Percentiles rank a stretch among this genome's conserved stretches.
phyloP scores from a whole-genome alignment of 2,888 invertebrate genomes.

The Scaptomyza flava region DNA sequence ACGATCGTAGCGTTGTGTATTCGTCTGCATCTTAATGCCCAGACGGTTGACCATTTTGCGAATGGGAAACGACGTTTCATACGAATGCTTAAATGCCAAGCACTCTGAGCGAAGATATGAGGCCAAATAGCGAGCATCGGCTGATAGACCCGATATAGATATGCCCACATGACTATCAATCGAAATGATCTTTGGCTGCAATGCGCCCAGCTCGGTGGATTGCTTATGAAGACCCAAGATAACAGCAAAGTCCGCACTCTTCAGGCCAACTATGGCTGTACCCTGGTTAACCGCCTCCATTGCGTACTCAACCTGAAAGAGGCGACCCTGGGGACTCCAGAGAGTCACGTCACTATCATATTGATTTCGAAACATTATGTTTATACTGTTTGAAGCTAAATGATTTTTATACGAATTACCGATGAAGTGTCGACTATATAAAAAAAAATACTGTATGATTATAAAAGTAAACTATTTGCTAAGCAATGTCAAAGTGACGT shows the following conservation, averaged over 20 bases:
- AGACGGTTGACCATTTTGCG: conserved; percentile 93
- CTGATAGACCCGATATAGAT: conserved; percentile 97
- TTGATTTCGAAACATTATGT: conserved; percentile 95
- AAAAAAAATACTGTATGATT: background rate
- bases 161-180: conserved; percentile 98
- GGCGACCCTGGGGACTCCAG: conserved; percentile 98
- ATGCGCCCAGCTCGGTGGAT: conserved; percentile 97
- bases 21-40: conserved; percentile 97
- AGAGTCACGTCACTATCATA: conserved; percentile 99
- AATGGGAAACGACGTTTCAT: conserved; percentile 93
- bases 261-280: conserved; percentile 92
- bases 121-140: conserved; percentile 97
- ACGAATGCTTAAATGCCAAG: conserved; percentile 95
- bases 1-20: conserved; percentile 98
- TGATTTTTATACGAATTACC: background rate
- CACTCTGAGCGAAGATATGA: conserved; percentile 98
- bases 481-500: too few relatives aligned
- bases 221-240: conserved; percentile 97
- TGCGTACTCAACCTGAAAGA: conserved; percentile 99
- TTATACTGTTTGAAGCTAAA: background rate
- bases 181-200: conserved; percentile 98
- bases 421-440: background rate
- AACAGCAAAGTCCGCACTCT: conserved; percentile 96
- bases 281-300: conserved; percentile 98
- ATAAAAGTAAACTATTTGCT: background rate